Percentiles rank a stretch among this genome's conserved stretches.
Conservation (phyloP, 1,140 invertebrate species). For the Brachystomella parvula region DNA sequence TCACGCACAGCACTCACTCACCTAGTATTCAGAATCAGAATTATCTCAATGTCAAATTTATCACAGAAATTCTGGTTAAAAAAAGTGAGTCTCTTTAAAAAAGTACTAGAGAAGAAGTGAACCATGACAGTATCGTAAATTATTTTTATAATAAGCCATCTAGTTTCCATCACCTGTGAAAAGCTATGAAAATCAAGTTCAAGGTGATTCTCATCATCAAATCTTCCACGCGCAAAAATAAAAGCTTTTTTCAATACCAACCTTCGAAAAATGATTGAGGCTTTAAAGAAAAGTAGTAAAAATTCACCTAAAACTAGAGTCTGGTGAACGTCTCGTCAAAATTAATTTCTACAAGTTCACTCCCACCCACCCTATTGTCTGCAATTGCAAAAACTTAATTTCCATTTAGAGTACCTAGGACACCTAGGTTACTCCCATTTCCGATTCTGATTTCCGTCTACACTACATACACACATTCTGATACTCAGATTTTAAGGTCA, state of each 20-base stretch:
- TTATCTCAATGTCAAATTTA: no score
- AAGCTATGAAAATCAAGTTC: no score
- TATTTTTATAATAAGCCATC: no score
- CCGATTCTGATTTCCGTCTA: neutral
- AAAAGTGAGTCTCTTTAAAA: no score
- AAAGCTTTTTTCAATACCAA: neutral
- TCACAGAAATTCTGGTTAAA: no score
- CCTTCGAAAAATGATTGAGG: neutral
- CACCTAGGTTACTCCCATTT: neutral
- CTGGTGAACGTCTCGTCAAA: neutral
- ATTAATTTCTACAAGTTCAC: no score
- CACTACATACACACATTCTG: neutral
- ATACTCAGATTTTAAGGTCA: neutral
- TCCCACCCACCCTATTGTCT: neutral
- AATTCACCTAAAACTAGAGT: neutral
- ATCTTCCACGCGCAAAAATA: neutral
- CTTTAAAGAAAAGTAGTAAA: neutral
- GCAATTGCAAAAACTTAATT: neutral
- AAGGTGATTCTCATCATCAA: neutral
- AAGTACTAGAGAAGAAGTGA: no score
- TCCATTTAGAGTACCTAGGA: neutral
- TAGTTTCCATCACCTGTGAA: no score
- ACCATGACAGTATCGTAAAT: no score
- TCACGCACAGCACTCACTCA: no score
- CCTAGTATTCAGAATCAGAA: no score